These are phyloP conservation scores for Peromyscus leucopus DNA, from an alignment of 2,113 vertebrate species.

Conservation along the genomic window DNA sequence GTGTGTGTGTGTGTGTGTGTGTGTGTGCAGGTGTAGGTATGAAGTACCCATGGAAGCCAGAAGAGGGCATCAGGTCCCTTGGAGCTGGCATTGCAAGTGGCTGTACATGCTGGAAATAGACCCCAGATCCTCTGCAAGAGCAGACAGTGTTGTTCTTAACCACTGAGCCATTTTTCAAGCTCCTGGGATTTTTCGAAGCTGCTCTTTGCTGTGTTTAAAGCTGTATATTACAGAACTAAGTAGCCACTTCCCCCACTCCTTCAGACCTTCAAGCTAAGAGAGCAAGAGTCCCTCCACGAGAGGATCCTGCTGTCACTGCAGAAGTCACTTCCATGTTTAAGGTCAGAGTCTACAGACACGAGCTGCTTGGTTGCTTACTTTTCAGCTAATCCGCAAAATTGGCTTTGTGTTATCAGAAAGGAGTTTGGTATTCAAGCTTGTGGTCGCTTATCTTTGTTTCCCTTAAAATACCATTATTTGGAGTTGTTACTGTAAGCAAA, in stretches of 20 bases:
- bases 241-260: neutral
- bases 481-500: constrained; percentile 35
- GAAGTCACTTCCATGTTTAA: constrained; percentile 5
- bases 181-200: neutral
- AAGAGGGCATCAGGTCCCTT: neutral
- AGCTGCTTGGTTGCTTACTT: constrained; percentile 5
- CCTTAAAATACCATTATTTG: constrained; percentile 57
- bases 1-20: neutral
- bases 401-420: constrained; percentile 67
- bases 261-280: neutral
- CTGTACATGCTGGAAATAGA: neutral
- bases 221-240: neutral
- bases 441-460: constrained; percentile 34
- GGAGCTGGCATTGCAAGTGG: neutral
- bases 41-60: neutral
- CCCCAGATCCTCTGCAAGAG: neutral
- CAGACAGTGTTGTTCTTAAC: neutral
- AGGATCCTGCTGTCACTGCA: neutral
- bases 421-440: constrained; percentile 49
- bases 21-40: neutral
- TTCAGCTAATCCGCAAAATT: constrained; percentile 32
- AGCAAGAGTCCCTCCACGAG: neutral
- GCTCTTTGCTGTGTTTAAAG: neutral
- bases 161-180: neutral
- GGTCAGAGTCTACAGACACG: constrained; percentile 35